Evolutionary conservation across 2,888 invertebrate genomes (phyloP).

Genomic region (Laothoe populi): DNA sequence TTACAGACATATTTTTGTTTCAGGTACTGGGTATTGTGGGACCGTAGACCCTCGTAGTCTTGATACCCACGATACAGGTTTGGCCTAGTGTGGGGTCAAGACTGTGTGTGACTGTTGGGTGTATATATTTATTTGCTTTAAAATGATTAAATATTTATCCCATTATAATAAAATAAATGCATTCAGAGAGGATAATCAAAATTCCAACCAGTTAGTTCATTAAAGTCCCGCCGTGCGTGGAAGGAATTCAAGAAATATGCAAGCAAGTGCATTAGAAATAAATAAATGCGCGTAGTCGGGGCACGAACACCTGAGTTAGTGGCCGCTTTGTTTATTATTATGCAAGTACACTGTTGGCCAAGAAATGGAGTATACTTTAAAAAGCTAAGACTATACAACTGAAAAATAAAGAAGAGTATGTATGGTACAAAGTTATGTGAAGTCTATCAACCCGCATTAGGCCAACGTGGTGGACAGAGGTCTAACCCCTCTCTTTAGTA

Average conservation of each 20-base stretch:
- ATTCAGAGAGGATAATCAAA: slow-evolving; percentile 20
- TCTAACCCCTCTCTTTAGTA: too few species aligned
- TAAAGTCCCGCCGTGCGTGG: slow-evolving; percentile 35
- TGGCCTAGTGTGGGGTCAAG: too few species aligned
- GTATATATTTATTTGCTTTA: neutral
- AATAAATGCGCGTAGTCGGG: slow-evolving; percentile 57
- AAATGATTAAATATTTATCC: too few species aligned
- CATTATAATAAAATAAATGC: neutral
- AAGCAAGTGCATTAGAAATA: slow-evolving; percentile 58
- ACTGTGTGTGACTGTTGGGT: neutral
- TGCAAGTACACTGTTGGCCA: slow-evolving; percentile 42
- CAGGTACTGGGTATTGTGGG: too few species aligned
- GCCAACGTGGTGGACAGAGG: too few species aligned
- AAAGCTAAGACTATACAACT: too few species aligned
- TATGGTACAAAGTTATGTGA: too few species aligned
- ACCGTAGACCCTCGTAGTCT: too few species aligned
- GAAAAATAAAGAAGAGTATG: too few species aligned
- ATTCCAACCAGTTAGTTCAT: slow-evolving; percentile 30
- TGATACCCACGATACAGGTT: too few species aligned
- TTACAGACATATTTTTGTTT: too few species aligned
- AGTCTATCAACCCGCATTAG: too few species aligned
- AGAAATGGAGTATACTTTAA: slow-evolving; percentile 25
- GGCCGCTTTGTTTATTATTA: slow-evolving; percentile 56
- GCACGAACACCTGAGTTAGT: slow-evolving; percentile 75
- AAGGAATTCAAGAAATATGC: slow-evolving; percentile 42